A percentile compares a stretch with the other conserved stretches of the same genome.
Evolutionary conservation across 2,113 vertebrate genomes (phyloP).

Genomic region (Geothlypis trichas): DNA sequence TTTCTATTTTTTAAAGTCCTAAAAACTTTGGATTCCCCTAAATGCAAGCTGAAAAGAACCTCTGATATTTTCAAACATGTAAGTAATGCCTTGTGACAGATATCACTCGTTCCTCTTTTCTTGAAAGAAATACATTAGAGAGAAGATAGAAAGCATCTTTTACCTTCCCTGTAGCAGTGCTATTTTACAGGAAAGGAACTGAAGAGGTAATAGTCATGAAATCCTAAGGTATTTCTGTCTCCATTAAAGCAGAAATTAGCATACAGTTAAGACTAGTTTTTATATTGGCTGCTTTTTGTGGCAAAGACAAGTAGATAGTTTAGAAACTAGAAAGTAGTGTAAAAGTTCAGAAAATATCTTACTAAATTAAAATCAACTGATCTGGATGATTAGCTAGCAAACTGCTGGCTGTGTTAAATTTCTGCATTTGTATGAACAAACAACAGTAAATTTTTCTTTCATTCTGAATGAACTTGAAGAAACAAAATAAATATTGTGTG

Average conservation of each 20-base stretch:
- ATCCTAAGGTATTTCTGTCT: not conserved
- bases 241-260: not conserved
- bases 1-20: not conserved
- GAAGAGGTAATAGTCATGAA: not conserved
- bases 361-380: not conserved
- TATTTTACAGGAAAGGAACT: not conserved
- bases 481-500: not conserved
- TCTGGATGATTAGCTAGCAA: not conserved
- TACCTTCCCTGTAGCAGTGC: slow-evolving; percentile 32
- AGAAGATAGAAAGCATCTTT: not conserved
- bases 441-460: not conserved
- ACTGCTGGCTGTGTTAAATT: not conserved
- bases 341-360: not conserved
- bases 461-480: not conserved
- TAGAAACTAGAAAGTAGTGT: not conserved
- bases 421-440: not conserved
- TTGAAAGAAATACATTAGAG: not conserved
- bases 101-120: slow-evolving; percentile 1
- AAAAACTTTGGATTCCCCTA: not conserved
- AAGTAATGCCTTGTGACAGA: not conserved
- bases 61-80: slow-evolving; percentile 25
- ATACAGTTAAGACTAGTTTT: not conserved
- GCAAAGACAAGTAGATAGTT: not conserved
- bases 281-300: not conserved
- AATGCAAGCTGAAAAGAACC: not conserved